Conservation (phyloP, 2,797 vertebrate genomes). For the Centroberyx gerrardi region DNA sequence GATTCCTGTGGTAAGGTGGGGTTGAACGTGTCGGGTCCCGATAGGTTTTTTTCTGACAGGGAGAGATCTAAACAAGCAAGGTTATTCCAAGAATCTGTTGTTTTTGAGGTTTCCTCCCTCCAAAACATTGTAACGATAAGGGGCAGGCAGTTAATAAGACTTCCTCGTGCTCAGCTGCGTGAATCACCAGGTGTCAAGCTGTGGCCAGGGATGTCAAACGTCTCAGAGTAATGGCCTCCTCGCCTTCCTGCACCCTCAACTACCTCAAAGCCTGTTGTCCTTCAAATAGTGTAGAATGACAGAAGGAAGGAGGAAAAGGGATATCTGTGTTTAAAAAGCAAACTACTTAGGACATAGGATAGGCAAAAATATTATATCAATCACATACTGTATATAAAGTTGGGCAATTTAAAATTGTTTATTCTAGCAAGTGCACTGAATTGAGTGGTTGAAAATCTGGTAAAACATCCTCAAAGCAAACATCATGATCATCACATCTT, state of each 20-base stretch:
- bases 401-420: background rate
- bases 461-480: background rate
- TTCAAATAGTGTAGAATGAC: background rate
- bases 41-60: constrained; percentile 62
- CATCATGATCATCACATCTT: constrained; percentile 11
- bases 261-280: constrained; percentile 8
- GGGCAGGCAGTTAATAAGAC: constrained; percentile 84
- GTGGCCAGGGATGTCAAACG: constrained; percentile 64
- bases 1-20: constrained; percentile 73
- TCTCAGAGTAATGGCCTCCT: constrained; percentile 66
- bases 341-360: too few species aligned
- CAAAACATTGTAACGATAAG: constrained; percentile 75
- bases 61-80: constrained; percentile 65
- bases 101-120: constrained; percentile 82
- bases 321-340: background rate
- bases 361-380: background rate
- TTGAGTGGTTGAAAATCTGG: constrained; percentile 2
- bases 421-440: background rate
- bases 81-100: constrained; percentile 80
- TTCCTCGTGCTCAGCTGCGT: constrained; percentile 85
- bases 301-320: background rate
- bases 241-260: constrained; percentile 16
- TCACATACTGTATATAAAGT: background rate
- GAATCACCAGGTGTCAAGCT: constrained; percentile 81
- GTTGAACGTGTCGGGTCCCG: constrained; percentile 63